Conservation (phyloP, 1,140 invertebrate genomes). For the Caenorhabditis briggsae region DNA sequence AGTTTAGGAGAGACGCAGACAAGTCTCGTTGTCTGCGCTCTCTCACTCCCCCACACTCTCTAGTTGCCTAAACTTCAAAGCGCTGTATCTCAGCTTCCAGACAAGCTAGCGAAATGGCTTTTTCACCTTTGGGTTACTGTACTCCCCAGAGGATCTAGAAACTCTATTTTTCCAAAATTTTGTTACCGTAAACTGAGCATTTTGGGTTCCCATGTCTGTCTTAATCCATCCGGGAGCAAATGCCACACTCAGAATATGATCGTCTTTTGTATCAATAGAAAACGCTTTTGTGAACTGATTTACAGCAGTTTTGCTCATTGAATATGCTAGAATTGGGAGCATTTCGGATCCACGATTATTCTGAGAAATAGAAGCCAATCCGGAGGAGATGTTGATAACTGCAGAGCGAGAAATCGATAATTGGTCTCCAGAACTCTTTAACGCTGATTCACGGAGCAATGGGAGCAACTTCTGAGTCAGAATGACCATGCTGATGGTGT, state of each 20-base stretch:
- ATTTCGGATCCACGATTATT: background rate
- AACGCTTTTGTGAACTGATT: constrained; percentile 16
- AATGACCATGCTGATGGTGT: constrained; percentile 22
- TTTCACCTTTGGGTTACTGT: too few relatives aligned
- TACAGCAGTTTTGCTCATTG: constrained; percentile 25
- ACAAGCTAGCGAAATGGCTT: too few relatives aligned
- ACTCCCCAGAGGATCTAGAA: too few relatives aligned
- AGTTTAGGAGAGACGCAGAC: too few relatives aligned
- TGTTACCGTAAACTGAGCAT: constrained; percentile 19
- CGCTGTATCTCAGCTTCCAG: too few relatives aligned
- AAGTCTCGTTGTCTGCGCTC: too few relatives aligned
- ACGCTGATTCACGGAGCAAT: constrained; percentile 20
- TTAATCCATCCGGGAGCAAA: constrained; percentile 43
- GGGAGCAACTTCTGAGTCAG: constrained; percentile 38
- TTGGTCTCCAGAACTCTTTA: background rate
- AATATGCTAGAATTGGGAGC: background rate
- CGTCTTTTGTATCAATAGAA: constrained; percentile 31
- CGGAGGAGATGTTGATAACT: constrained; percentile 56
- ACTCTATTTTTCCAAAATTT: background rate
- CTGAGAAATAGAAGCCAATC: background rate
- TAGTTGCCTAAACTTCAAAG: too few relatives aligned
- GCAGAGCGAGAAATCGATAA: constrained; percentile 29
- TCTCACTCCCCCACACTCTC: too few relatives aligned
- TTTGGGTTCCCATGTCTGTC: constrained; percentile 13
- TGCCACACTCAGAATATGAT: constrained; percentile 11